These are phyloP conservation scores for Lutraria rhynchaena DNA, from an alignment of 1,140 invertebrate genomes.

Conservation along the genomic window DNA sequence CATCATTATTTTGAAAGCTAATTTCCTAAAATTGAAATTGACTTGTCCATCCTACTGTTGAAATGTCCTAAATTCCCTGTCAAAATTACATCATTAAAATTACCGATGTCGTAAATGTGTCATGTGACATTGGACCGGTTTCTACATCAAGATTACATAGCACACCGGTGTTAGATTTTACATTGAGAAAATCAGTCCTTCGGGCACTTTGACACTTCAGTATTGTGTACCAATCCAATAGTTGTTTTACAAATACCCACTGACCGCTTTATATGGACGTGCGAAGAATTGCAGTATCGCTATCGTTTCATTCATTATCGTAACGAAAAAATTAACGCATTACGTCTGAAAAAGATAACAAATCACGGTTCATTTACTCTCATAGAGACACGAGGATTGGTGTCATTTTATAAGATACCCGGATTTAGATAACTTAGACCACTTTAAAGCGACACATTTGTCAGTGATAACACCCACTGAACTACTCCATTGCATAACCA, in stretches of 20 bases:
- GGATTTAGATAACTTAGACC: too few species aligned
- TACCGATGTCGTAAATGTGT: conserved; percentile 40
- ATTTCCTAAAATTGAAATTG: conserved; percentile 28
- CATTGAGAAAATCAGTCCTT: conserved; percentile 1
- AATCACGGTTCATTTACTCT: background rate
- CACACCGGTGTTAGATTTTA: background rate
- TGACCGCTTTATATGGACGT: conserved; percentile 17
- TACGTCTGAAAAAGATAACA: conserved; percentile 33
- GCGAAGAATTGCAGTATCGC: conserved; percentile 29
- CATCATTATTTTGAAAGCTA: conserved; percentile 4
- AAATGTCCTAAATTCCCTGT: conserved; percentile 29
- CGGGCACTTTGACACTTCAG: conserved; percentile 20
- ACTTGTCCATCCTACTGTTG: conserved; percentile 18
- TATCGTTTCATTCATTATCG: conserved; percentile 20
- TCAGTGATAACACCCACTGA: too few species aligned
- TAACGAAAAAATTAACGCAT: conserved; percentile 25
- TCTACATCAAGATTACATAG: conserved; percentile 27
- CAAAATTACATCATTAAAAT: conserved; percentile 46
- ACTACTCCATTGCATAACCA: too few species aligned
- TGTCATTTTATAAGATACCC: background rate
- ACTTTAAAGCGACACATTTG: too few species aligned
- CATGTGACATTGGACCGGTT: background rate
- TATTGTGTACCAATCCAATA: conserved; percentile 8
- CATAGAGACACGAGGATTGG: conserved; percentile 17
- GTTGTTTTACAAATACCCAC: conserved; percentile 7